Base-by-base conservation (phyloP, 1,140 invertebrate species). In the Eupeodes corollae region DNA sequence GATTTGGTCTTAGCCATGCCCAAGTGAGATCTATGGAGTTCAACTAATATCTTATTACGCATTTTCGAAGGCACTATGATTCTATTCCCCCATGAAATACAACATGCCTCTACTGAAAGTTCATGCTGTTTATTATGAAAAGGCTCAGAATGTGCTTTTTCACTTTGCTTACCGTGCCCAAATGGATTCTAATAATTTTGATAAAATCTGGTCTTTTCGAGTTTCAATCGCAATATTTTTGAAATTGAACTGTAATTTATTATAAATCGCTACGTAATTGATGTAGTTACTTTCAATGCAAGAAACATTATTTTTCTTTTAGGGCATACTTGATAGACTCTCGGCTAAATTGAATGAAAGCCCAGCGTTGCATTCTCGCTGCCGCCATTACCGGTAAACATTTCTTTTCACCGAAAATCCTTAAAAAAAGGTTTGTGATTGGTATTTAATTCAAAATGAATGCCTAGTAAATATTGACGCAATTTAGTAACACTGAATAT, bases 401-500 rank as follows among this genome's bases (percentile, higher is more conserved):
- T 37, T 56, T 52, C 44, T 67, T 54, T 26, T 55, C 14, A 6
- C 53, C 56, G 46, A 76, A 73, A 46, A 76, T 65, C 13, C 57
- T 54, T 9, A 58, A 51, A 5, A 79, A 49, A 0, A n/a, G 74
- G 74, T 47, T 71, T 61, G 47, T 75, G 70, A 50, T 77, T 74
- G 1, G 70, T 74, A 19, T 59, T 46, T 11, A 76, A 48, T 2
- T 56, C 56, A 59, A 78, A 79, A 13, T 60, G 42, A 11, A 60
- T 47, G 19, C 76, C 75, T 52, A 59, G 69, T 3, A 80, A 40
- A 52, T 71, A 79, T 21, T 72, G 52, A 26, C 74, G 60, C 55
- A 78, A 79, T 56, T 71, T 71, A 47, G 68, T 65, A 6, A 79
- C 61, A 5, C 64, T 69, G 54, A 59, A 78, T 0, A 76, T 48